Base-by-base conservation (phyloP, 2,113 vertebrate species). In the Catharus minimus region DNA sequence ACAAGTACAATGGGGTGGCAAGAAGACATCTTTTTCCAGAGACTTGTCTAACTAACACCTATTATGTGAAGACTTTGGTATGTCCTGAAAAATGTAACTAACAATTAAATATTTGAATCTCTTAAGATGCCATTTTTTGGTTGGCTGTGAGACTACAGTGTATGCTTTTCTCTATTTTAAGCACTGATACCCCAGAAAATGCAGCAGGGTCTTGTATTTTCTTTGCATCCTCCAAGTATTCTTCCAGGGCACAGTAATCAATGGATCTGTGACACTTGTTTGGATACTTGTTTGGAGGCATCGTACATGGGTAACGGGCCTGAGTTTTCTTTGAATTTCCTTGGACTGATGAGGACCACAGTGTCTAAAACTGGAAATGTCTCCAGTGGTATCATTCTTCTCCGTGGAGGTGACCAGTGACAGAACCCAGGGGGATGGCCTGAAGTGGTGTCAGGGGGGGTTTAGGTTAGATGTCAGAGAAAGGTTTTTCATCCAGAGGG, bases 291-390 rank as follows among this genome's bases (percentile, higher is more conserved):
- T 49, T 49, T 69, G 85, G 57, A 55, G 32, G 16, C 4, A 13
- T 43, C 0, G 1, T 3, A 52, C 4, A 5, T 12, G 11, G 39
- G 13, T 24, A 36, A 62, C 36, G 21, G 18, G 8, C 0, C 5
- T 67, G 20, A 82, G 38, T 46, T 88, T 82, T 57, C 57, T 46
- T 12, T 36, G 0, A 61, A n/a, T 62, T 64, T 55, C 28, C 11
- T 75, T 75, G 39, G 21, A 16, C 5, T 30, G 12, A 49, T n/a
- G 11, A 62, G 5, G 16, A 49, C 2, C 16, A 32, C 13, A 41
- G 28, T 55, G 23, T 46, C 11, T 10, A 65, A 78, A 84, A 44
- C 6, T 39, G 36, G 18, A 78, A 84, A 84, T 33, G 20, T 30
- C 11, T 58, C 24, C 15, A 22, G 13, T 30, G 28, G 36, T 30